Conservation (phyloP, 23 tunicate species). For the Clavelina lepadiformis region DNA sequence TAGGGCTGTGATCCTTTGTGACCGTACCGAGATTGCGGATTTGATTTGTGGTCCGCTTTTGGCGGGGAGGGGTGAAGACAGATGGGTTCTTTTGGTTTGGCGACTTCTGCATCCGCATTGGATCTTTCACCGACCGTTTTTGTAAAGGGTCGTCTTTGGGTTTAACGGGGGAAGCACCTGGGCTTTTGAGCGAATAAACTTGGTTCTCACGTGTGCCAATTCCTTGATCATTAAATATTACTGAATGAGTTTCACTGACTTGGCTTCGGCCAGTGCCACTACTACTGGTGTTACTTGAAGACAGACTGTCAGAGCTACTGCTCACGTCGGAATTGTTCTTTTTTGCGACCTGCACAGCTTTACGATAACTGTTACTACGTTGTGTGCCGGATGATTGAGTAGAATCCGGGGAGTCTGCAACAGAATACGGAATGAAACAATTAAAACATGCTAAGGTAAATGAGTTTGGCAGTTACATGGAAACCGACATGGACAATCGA, state of each 20-base stretch:
- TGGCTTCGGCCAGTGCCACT: not conserved
- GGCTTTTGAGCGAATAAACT: not conserved
- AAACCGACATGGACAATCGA: too few relatives aligned
- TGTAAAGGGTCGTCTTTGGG: conserved; percentile 20
- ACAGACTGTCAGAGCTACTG: conserved; percentile 25
- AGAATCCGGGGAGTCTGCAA: conserved; percentile 6
- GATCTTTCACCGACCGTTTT: conserved; percentile 23
- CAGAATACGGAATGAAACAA: too few relatives aligned
- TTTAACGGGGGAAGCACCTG: not conserved
- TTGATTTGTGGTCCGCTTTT: not conserved
- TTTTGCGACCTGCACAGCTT: conserved; percentile 38
- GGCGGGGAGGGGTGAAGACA: not conserved
- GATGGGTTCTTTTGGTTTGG: not conserved
- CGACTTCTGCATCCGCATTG: not conserved
- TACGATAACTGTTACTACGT: conserved; percentile 55
- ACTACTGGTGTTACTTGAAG: conserved; percentile 10
- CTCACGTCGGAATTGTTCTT: conserved; percentile 1
- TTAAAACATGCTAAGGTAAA: too few relatives aligned
- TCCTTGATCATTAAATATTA: not conserved
- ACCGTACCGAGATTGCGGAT: not conserved
- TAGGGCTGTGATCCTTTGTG: too few relatives aligned
- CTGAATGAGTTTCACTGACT: conserved; percentile 1
- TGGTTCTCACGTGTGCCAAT: conserved; percentile 1
- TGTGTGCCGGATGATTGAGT: conserved; percentile 29
- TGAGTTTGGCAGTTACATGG: too few relatives aligned